These are phyloP conservation scores for Psylliodes chrysocephalus DNA, from an alignment of 2,888 invertebrate species.

Conservation along the genomic window DNA sequence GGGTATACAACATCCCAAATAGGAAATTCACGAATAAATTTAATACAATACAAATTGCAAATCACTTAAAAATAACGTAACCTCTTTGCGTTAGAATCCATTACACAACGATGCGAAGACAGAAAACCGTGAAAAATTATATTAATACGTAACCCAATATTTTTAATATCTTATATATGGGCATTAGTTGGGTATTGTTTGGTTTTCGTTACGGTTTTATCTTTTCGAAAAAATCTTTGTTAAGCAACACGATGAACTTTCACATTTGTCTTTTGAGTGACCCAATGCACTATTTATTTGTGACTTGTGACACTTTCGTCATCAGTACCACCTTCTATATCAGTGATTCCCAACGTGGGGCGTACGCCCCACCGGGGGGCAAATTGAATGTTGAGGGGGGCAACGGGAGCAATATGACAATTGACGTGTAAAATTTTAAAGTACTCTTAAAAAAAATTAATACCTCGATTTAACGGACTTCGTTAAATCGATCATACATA, in stretches of 20 bases:
- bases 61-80: not conserved
- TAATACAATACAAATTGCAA: not conserved
- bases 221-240: conserved; percentile 17
- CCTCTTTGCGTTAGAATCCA: not conserved
- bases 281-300: conserved; percentile 19
- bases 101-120: not conserved
- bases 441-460: too few relatives aligned
- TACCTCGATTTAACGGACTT: too few relatives aligned
- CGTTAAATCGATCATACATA: too few relatives aligned
- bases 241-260: conserved; percentile 33
- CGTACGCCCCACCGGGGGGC: too few relatives aligned
- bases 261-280: conserved; percentile 26
- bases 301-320: conserved; percentile 20
- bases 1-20: not conserved
- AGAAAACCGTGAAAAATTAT: conserved; percentile 23
- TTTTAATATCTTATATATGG: conserved; percentile 27
- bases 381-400: too few relatives aligned
- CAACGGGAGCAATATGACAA: too few relatives aligned
- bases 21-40: not conserved
- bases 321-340: conserved; percentile 12
- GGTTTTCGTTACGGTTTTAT: conserved; percentile 38
- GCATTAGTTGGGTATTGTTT: conserved; percentile 34
- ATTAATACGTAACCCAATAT: conserved; percentile 18
- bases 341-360: too few relatives aligned
- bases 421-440: too few relatives aligned